Percentiles rank a stretch among this genome's conserved stretches.
phyloP scores from a whole-genome alignment of 2,888 invertebrate genomes.

The Xylocampa areola region DNA sequence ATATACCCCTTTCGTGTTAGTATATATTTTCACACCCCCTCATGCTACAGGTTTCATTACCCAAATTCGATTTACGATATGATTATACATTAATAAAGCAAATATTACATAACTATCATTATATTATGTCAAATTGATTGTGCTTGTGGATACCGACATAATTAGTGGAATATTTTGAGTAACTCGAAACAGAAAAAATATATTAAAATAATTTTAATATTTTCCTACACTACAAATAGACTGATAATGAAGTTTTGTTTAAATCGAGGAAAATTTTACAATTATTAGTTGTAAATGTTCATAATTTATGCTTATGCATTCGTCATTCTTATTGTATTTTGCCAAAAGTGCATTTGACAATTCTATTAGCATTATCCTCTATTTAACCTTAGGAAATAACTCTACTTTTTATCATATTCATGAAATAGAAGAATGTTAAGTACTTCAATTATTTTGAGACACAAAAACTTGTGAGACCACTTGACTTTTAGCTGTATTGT shows the following conservation, averaged over 20 bases:
- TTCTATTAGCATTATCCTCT: constrained; percentile 34
- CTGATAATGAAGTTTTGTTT: constrained; percentile 25
- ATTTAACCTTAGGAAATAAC: constrained; percentile 19
- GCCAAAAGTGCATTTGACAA: constrained; percentile 36
- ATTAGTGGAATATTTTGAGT: constrained; percentile 12
- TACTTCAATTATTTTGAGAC: neutral
- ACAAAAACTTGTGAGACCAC: too few species aligned
- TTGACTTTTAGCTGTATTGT: too few species aligned
- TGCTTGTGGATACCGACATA: neutral
- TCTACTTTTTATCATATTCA: constrained; percentile 22
- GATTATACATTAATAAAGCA: constrained; percentile 23
- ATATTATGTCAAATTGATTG: too few species aligned
- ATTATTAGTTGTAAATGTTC: constrained; percentile 28
- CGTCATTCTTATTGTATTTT: constrained; percentile 24
- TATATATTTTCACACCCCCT: too few species aligned
- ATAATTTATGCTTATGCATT: constrained; percentile 30
- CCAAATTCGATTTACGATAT: neutral
- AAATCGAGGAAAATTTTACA: constrained; percentile 39
- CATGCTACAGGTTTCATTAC: too few species aligned
- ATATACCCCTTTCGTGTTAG: too few species aligned
- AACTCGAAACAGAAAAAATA: constrained; percentile 16
- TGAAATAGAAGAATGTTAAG: neutral
- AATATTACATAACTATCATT: neutral
- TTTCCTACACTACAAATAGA: constrained; percentile 42
- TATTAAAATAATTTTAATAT: constrained; percentile 13